A percentile compares a stretch with the other conserved stretches of the same genome.
phyloP scores from a whole-genome alignment of 92 coral and sea anemone species.

The Meandrina meandrites region DNA sequence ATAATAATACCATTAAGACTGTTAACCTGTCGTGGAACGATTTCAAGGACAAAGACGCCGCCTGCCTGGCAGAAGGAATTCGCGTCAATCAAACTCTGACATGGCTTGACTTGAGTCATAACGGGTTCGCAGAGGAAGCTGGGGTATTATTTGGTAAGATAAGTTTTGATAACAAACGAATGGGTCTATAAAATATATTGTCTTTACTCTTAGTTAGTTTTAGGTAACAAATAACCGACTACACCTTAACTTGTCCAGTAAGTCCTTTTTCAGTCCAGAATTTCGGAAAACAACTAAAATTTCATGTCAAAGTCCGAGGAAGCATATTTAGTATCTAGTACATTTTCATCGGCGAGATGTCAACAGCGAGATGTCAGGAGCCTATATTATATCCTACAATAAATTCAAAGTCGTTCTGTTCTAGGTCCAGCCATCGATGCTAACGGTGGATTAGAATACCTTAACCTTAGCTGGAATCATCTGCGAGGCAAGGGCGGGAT shows the following conservation, averaged over 20 bases:
- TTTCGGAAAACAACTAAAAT: background rate
- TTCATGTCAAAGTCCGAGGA: background rate
- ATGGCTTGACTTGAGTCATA: conserved; percentile 76
- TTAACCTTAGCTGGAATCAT: conserved; percentile 95
- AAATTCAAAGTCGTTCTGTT: background rate
- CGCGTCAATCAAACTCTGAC: conserved; percentile 61
- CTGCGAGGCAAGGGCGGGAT: conserved; percentile 90
- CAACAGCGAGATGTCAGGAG: background rate
- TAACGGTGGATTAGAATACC: conserved; percentile 74
- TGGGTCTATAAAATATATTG: background rate
- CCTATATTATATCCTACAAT: background rate
- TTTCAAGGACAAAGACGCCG: conserved; percentile 70
- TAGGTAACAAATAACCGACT: too few relatives aligned
- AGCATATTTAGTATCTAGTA: too few relatives aligned
- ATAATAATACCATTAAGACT: conserved; percentile 61
- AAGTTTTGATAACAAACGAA: background rate
- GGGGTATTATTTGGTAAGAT: conserved; percentile 70
- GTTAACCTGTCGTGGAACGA: conserved; percentile 74
- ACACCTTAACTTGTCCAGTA: background rate
- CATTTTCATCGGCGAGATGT: too few relatives aligned
- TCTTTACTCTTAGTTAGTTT: background rate
- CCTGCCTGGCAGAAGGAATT: conserved; percentile 64
- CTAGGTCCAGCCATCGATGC: conserved; percentile 88
- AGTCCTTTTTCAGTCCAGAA: background rate
- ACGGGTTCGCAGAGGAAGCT: conserved; percentile 81